Base-by-base conservation (phyloP, 2,113 vertebrate genomes). In the Pimephales promelas region DNA sequence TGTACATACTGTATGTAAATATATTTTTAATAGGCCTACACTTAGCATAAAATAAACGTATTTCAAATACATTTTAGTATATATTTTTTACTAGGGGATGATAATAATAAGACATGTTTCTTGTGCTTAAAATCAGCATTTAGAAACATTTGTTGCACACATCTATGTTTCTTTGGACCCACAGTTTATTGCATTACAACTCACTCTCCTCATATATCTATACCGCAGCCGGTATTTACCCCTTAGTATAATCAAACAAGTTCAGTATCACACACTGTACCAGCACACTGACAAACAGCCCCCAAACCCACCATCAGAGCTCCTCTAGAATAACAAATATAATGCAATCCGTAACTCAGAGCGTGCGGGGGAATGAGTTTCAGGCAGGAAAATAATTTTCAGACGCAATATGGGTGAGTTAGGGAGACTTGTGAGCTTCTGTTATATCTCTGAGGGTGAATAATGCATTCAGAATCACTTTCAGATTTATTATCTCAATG, bases 371-470 rank as follows among this genome's bases (percentile, higher is more conserved):
- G 56, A 28, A 57, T 79, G 75, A 24, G 74, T 85, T 83, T 84
- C 68, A 79, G 83, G 68, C 86, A 87, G 82, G 68, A 85, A 83
- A 79, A 59, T 74, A n/a, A 85, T 85, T 85, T 82, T 84, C 74
- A 79, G 49, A 84, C 81, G 77, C 86, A 85, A 73, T 82, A 82
- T 56, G 43, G 54, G 34, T 82, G 72, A 82, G 70, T 84, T 66
- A 82, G 79, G 43, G 43, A 64, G 59, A 49, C 57, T 79, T 79
- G 59, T 28, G 77, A 45, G 59, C 59, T 79, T 31, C 57, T 62
- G n/a, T 64, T 64, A 26, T 64, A 64, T 79, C 77, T 61, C 59
- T 64, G 24, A 26, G 72, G 16, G 36, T 64, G 18, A 79, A 66
- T 79, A 66, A 79, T 79, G 59, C 68, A 79, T 83, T 59, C 26